phyloP scores from a whole-genome alignment of 2,888 invertebrate species.

The Phyllotreta striolata region DNA sequence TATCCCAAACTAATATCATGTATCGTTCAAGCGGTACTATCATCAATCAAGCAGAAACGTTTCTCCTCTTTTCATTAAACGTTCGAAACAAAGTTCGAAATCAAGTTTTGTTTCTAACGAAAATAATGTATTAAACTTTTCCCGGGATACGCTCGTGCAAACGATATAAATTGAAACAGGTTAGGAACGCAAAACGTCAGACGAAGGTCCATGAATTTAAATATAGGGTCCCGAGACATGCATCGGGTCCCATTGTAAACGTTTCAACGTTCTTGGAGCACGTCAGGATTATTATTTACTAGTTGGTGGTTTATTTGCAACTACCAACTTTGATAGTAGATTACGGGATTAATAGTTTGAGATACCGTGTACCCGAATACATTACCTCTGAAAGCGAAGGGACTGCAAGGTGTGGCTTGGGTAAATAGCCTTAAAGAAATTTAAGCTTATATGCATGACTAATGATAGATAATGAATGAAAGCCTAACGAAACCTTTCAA shows the following conservation, averaged over 20 bases:
- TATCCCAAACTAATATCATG: no score
- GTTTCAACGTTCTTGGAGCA: slow-evolving; percentile 17
- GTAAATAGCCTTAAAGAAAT: no score
- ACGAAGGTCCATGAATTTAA: slow-evolving; percentile 33
- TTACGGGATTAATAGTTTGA: slow-evolving; percentile 12
- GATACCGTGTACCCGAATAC: slow-evolving; percentile 11
- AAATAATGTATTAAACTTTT: neutral
- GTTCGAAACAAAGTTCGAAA: no score
- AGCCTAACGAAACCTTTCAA: no score
- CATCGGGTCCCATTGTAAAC: slow-evolving; percentile 13
- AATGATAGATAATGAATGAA: no score
- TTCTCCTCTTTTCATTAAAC: no score
- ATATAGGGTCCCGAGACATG: slow-evolving; percentile 31
- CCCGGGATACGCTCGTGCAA: slow-evolving; percentile 1
- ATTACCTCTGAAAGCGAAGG: slow-evolving; percentile 2
- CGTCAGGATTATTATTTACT: slow-evolving; percentile 20
- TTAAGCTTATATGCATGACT: no score
- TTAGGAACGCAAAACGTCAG: slow-evolving; percentile 23
- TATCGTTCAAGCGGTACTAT: no score
- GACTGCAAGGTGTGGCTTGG: no score
- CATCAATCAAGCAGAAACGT: no score
- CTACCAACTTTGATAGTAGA: slow-evolving; percentile 14
- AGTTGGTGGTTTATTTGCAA: slow-evolving; percentile 11
- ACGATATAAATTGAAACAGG: slow-evolving; percentile 23
- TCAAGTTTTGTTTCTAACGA: no score